Evolutionary conservation across 2,888 invertebrate genomes (phyloP).

Genomic region (Megamerina dolium): DNA sequence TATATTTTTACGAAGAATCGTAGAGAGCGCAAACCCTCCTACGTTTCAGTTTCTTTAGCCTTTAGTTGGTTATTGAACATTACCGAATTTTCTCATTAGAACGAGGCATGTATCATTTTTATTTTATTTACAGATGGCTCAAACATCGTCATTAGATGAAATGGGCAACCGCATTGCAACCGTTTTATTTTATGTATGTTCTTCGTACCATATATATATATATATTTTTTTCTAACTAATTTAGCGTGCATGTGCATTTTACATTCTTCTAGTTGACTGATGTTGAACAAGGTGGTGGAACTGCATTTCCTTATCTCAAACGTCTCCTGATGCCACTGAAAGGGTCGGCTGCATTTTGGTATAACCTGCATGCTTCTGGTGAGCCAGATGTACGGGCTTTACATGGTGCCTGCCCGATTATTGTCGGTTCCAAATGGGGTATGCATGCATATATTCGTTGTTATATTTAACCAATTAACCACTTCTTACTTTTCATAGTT

Average conservation of each 20-base stretch:
- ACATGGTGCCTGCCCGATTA: constrained; percentile 94
- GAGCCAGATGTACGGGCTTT: constrained; percentile 81
- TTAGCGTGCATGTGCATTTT: neutral
- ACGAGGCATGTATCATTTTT: no score
- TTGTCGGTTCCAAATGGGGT: constrained; percentile 97
- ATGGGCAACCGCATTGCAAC: constrained; percentile 45
- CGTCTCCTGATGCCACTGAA: constrained; percentile 58
- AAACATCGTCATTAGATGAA: no score
- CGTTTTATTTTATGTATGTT: constrained; percentile 44
- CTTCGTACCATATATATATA: neutral
- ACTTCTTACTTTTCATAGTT: constrained; percentile 48
- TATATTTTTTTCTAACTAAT: neutral
- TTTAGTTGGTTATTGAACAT: no score
- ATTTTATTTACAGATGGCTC: no score
- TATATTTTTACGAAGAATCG: no score
- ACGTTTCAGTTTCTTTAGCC: no score
- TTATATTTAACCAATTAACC: neutral
- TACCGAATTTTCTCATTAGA: no score
- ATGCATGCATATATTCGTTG: constrained; percentile 26
- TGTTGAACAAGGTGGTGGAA: constrained; percentile 93
- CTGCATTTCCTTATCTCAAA: constrained; percentile 89
- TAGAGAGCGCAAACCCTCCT: no score
- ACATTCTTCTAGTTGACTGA: constrained; percentile 72
- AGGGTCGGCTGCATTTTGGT: constrained; percentile 78
- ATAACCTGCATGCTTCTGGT: constrained; percentile 83